Percentiles rank a stretch among this genome's conserved stretches.
phyloP scores from a whole-genome alignment of 2,113 vertebrate species.

The Puma concolor region DNA sequence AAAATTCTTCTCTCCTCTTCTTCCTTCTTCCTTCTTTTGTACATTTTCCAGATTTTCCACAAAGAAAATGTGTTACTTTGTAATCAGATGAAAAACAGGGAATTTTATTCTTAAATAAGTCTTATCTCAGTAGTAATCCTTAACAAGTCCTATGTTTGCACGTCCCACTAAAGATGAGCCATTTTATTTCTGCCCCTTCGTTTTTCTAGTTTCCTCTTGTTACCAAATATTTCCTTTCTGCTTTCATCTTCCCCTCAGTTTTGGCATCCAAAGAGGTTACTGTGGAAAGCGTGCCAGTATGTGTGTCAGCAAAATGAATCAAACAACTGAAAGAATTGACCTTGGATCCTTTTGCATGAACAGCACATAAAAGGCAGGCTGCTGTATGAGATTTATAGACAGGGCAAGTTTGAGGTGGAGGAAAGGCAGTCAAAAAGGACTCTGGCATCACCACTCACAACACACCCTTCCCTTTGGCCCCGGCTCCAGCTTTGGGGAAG shows the following conservation, averaged over 20 bases:
- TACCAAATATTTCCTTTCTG: slow-evolving; percentile 50
- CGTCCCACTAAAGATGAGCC: slow-evolving; percentile 6
- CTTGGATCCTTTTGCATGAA: slow-evolving; percentile 59
- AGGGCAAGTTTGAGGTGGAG: neutral
- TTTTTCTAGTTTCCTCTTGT: slow-evolving; percentile 56
- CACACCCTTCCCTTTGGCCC: neutral
- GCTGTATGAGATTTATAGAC: slow-evolving; percentile 12
- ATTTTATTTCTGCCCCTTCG: slow-evolving; percentile 52
- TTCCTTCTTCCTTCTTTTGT: neutral
- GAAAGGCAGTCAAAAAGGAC: neutral
- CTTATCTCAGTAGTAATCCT: neutral
- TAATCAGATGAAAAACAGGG: neutral
- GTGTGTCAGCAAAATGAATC: slow-evolving; percentile 74
- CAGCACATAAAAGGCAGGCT: slow-evolving; percentile 56
- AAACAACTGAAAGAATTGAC: slow-evolving; percentile 63
- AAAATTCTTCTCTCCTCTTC: neutral
- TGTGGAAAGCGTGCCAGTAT: neutral
- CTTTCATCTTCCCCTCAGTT: slow-evolving; percentile 66
- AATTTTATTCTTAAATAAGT: slow-evolving; percentile 2
- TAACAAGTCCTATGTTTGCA: neutral
- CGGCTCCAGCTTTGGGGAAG: neutral
- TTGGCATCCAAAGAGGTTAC: slow-evolving; percentile 59
- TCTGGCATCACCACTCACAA: neutral
- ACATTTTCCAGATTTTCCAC: slow-evolving; percentile 22
- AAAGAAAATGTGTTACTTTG: neutral